phyloP scores from a whole-genome alignment of 2,888 invertebrate species.

The Nudaria mundana region DNA sequence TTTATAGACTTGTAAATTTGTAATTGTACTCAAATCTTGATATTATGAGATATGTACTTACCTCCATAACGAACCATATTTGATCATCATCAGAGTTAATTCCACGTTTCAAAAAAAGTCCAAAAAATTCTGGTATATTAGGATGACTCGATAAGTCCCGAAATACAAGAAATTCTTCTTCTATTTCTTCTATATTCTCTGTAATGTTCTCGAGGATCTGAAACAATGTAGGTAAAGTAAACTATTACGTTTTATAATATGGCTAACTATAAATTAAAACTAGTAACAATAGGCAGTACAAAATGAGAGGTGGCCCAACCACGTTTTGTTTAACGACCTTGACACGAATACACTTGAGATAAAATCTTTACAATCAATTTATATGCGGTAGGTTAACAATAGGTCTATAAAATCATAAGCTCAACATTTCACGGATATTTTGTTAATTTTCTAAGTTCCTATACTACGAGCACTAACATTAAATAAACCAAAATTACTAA shows the following conservation, averaged over 20 bases:
- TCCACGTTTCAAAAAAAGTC: constrained; percentile 85
- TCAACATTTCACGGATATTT: constrained; percentile 18
- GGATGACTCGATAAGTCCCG: constrained; percentile 87
- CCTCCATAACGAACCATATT: constrained; percentile 93
- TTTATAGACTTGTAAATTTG: constrained; percentile 29
- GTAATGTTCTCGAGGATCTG: constrained; percentile 88
- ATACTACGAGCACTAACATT: too few species aligned
- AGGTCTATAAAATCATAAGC: constrained; percentile 44
- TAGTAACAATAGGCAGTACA: constrained; percentile 14
- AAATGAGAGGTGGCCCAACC: constrained; percentile 48
- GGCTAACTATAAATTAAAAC: constrained; percentile 32
- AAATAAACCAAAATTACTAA: too few species aligned
- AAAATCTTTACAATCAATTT: constrained; percentile 62
- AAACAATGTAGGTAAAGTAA: not conserved
- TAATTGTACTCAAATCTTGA: constrained; percentile 13
- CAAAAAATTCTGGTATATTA: constrained; percentile 88
- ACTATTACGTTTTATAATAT: constrained; percentile 6
- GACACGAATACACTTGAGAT: constrained; percentile 67
- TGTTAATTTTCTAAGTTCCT: too few species aligned
- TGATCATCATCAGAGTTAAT: constrained; percentile 85
- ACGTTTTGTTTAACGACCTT: constrained; percentile 67
- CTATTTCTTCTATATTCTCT: constrained; percentile 91
- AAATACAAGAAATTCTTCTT: constrained; percentile 88
- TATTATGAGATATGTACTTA: constrained; percentile 45
- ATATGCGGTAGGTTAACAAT: constrained; percentile 59